phyloP scores from a whole-genome alignment of 2,113 vertebrate genomes.

The Pitta sordida region DNA sequence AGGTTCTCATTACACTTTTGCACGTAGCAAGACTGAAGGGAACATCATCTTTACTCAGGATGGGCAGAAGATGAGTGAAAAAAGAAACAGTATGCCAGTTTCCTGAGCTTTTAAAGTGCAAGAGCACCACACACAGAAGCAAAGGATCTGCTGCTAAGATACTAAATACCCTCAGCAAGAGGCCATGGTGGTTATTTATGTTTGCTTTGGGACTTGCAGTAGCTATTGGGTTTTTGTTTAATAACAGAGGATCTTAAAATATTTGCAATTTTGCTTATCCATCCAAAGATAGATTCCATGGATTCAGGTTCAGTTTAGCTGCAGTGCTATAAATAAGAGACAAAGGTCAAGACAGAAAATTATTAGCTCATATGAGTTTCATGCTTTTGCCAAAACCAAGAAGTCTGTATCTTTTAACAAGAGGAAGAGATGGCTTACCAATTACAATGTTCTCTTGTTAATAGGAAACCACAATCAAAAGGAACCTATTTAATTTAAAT shows the following conservation, averaged over 20 bases:
- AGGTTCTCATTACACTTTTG: neutral
- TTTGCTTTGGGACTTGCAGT: neutral
- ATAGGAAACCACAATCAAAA: neutral
- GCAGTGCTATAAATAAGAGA: neutral
- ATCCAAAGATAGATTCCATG: neutral
- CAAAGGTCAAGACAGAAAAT: neutral
- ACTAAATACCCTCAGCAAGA: neutral
- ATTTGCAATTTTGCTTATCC: neutral
- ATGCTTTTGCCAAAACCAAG: neutral
- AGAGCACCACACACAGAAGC: neutral
- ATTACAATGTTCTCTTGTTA: neutral
- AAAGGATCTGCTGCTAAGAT: neutral
- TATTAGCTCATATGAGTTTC: neutral
- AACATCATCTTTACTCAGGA: neutral
- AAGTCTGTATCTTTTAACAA: neutral
- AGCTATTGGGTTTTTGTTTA: neutral
- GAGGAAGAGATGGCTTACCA: neutral
- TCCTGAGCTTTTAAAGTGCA: neutral
- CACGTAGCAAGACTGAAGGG: neutral
- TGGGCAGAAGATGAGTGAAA: neutral
- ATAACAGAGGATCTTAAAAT: neutral
- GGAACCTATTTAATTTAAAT: neutral
- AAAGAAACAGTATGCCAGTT: neutral
- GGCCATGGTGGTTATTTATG: neutral
- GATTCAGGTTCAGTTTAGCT: neutral